A percentile compares a stretch with the other conserved stretches of the same genome.
Evolutionary conservation across 2,113 vertebrate genomes (phyloP).

Genomic region (Danionella cerebrum): DNA sequence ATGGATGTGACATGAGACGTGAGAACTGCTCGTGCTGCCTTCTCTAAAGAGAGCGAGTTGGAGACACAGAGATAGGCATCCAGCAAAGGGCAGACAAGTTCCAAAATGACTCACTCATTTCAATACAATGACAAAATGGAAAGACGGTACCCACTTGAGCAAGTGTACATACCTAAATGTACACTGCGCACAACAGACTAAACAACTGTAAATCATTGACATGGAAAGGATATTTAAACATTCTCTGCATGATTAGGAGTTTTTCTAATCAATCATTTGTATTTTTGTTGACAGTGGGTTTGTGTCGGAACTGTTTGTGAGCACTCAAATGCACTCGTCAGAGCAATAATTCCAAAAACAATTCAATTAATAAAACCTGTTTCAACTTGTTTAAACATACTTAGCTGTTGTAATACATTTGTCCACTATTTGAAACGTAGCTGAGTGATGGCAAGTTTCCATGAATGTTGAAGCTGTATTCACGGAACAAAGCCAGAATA

Average conservation of each 20-base stretch:
- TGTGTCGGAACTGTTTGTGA: not conserved
- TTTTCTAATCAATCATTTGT: not conserved
- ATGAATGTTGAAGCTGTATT: not conserved
- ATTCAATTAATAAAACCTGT: too few species aligned
- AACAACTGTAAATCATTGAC: slow-evolving; percentile 5
- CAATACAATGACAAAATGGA: slow-evolving; percentile 14
- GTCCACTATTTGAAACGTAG: not conserved
- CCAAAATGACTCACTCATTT: slow-evolving; percentile 28
- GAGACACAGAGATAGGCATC: not conserved
- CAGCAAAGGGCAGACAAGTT: slow-evolving; percentile 7
- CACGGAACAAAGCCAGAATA: too few species aligned
- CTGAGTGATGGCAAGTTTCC: not conserved
- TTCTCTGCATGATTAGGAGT: not conserved
- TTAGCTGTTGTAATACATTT: too few species aligned
- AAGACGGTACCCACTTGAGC: not conserved
- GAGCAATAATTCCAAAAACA: too few species aligned
- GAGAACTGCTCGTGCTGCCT: not conserved
- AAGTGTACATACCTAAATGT: not conserved
- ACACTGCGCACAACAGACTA: not conserved
- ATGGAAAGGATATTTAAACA: not conserved
- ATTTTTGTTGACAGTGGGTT: not conserved
- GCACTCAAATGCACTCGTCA: not conserved
- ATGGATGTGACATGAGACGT: slow-evolving; percentile 6
- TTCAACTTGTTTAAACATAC: too few species aligned
- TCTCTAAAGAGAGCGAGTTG: not conserved